Conservation (phyloP, 1,140 invertebrate genomes). For the Drosophila setifemur region DNA sequence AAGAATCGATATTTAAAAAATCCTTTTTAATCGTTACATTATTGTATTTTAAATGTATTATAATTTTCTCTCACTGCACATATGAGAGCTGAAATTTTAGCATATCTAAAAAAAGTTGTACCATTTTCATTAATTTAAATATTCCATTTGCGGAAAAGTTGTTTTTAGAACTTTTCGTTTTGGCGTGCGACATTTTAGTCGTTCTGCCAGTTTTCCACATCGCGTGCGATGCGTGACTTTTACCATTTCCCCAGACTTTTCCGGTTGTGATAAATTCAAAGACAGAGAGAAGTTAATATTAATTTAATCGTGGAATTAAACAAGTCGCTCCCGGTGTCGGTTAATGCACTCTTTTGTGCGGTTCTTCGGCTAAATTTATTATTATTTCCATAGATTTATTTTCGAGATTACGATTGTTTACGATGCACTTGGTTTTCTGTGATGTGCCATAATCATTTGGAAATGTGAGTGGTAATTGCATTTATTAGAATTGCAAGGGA, state of each 20-base stretch:
- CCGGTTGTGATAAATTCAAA: slow-evolving; percentile 48
- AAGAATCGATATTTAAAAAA: too few species aligned
- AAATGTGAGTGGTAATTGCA: slow-evolving; percentile 10
- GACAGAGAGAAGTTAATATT: slow-evolving; percentile 67
- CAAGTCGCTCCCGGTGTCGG: slow-evolving; percentile 47
- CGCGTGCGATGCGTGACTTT: slow-evolving; percentile 62
- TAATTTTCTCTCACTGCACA: slow-evolving; percentile 13
- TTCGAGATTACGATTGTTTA: slow-evolving; percentile 24
- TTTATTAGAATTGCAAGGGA: background rate
- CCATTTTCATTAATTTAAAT: slow-evolving; percentile 67
- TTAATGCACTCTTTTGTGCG: slow-evolving; percentile 58
- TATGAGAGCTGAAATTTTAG: background rate
- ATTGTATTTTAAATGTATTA: too few species aligned
- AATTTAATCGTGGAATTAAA: slow-evolving; percentile 72
- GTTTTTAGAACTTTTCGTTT: slow-evolving; percentile 36
- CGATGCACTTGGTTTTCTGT: slow-evolving; percentile 22
- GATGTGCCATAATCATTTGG: slow-evolving; percentile 4
- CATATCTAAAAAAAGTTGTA: slow-evolving; percentile 20
- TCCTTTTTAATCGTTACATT: too few species aligned
- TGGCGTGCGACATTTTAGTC: slow-evolving; percentile 49
- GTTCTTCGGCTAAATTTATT: slow-evolving; percentile 22
- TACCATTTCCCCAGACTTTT: slow-evolving; percentile 34
- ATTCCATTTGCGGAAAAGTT: slow-evolving; percentile 53
- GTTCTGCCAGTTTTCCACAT: slow-evolving; percentile 52
- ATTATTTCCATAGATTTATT: slow-evolving; percentile 18